These are phyloP conservation scores for Cactoblastis cactorum DNA, from an alignment of 2,888 invertebrate species.

Conservation along the genomic window DNA sequence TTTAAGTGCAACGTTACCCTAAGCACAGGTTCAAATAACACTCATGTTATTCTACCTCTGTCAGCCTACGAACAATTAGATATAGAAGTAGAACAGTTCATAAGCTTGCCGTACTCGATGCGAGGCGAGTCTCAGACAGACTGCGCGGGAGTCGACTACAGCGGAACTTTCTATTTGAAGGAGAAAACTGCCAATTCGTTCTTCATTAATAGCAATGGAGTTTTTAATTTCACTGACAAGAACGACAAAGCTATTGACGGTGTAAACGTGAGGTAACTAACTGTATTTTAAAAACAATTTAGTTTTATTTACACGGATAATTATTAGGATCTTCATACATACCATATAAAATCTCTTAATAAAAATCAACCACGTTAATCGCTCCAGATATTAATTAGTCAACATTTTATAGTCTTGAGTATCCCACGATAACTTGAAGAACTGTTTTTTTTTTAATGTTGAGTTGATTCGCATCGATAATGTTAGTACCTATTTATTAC, in stretches of 20 bases:
- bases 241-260: constrained; percentile 66
- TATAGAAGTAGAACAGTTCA: constrained; percentile 36
- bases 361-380: no score
- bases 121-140: constrained; percentile 37
- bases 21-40: constrained; percentile 28
- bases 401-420: no score
- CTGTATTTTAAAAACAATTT: not conserved
- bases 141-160: constrained; percentile 39
- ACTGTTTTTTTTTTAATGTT: no score
- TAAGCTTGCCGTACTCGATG: constrained; percentile 55
- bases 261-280: constrained; percentile 53
- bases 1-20: constrained; percentile 77
- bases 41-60: constrained; percentile 45
- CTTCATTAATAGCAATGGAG: constrained; percentile 44
- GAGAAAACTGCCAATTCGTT: constrained; percentile 63
- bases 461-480: no score
- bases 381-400: no score
- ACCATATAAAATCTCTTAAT: no score
- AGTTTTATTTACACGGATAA: not conserved
- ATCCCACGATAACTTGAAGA: no score
- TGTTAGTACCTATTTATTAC: not conserved
- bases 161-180: constrained; percentile 42
- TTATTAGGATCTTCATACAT: not conserved
- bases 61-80: constrained; percentile 64
- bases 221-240: constrained; percentile 59